These are phyloP conservation scores for Phalacrocorax aristotelis DNA, from an alignment of 2,113 vertebrate species.

Conservation along the genomic window DNA sequence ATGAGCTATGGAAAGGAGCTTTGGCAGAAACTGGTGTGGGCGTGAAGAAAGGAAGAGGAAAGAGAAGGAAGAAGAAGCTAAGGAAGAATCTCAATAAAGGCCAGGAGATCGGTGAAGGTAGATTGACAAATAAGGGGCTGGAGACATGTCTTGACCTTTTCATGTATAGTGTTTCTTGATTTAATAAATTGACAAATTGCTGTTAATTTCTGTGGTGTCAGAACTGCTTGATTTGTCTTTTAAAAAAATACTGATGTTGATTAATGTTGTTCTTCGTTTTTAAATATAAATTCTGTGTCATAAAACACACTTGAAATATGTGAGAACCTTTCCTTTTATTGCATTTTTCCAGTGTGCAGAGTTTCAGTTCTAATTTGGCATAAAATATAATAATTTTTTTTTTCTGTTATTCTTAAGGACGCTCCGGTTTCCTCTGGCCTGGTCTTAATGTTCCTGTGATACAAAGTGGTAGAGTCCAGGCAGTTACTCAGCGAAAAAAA, in stretches of 20 bases:
- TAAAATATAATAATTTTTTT: background rate
- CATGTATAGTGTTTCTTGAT: background rate
- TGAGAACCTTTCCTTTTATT: background rate
- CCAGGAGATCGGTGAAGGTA: conserved; percentile 91
- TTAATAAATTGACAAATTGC: background rate
- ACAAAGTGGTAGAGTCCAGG: conserved; percentile 73
- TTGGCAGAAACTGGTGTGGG: conserved; percentile 86
- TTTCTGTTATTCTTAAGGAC: conserved; percentile 73
- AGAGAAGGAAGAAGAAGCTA: conserved; percentile 86
- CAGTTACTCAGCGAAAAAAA: conserved; percentile 75
- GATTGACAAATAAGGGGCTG: background rate
- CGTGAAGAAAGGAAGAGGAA: conserved; percentile 87
- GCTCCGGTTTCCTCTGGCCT: conserved; percentile 90
- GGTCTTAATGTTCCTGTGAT: conserved; percentile 86
- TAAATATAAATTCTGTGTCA: background rate
- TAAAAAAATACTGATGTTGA: background rate
- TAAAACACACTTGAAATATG: background rate
- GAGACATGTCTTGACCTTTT: background rate
- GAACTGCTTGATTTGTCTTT: background rate
- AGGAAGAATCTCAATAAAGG: conserved; percentile 88
- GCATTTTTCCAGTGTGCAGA: background rate
- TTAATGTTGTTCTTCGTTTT: background rate
- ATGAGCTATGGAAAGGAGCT: conserved; percentile 90
- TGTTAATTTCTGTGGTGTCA: background rate
- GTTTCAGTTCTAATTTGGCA: background rate